These are phyloP conservation scores for Caretta caretta DNA, from an alignment of 2,113 vertebrate genomes.

Conservation along the genomic window DNA sequence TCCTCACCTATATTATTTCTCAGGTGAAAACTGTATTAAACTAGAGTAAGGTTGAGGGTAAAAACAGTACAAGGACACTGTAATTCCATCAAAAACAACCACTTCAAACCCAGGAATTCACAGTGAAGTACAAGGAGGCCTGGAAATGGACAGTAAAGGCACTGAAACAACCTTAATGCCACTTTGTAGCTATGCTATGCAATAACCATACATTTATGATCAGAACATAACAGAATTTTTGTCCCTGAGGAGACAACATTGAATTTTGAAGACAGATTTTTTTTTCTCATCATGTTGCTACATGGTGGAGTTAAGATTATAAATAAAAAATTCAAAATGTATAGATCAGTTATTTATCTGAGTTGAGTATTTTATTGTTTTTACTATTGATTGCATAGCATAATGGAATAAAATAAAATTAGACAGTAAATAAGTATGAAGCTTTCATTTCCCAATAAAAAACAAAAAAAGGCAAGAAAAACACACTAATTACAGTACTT, in stretches of 20 bases:
- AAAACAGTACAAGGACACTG: background rate
- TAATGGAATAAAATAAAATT: background rate
- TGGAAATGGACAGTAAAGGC: background rate
- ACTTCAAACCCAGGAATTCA: background rate
- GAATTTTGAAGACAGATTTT: background rate
- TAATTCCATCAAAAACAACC: background rate
- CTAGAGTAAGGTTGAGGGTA: background rate
- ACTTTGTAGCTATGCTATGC: background rate
- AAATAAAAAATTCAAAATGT: background rate
- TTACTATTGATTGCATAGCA: background rate
- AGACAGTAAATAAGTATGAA: conserved; percentile 4
- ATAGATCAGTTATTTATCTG: background rate
- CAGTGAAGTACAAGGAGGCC: background rate
- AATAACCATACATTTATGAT: background rate
- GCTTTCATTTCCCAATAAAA: conserved; percentile 38
- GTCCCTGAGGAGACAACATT: background rate
- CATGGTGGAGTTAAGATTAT: background rate
- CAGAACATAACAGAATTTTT: background rate
- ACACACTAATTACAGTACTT: background rate
- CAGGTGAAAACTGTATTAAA: background rate
- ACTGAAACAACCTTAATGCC: background rate
- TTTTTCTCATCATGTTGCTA: background rate
- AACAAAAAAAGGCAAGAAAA: conserved; percentile 10
- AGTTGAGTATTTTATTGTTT: background rate
- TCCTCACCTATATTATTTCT: background rate